Evolutionary conservation across 2,888 invertebrate genomes (phyloP).

Genomic region (Anthrax anthrax): DNA sequence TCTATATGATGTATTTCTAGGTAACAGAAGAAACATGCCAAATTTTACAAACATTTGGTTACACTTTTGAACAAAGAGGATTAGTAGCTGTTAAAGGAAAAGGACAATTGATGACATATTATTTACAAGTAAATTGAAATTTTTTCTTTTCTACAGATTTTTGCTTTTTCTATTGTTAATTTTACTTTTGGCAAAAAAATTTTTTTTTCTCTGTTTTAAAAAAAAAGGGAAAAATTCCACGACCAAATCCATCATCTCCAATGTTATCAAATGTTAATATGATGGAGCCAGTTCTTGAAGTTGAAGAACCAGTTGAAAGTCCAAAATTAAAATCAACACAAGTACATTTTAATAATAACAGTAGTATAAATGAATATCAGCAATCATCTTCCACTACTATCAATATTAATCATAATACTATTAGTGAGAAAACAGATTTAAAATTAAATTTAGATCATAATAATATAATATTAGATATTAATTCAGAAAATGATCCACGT

Average conservation of each 20-base stretch:
- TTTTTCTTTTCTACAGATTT: too few species aligned
- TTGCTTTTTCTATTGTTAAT: neutral
- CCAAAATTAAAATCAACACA: constrained; percentile 8
- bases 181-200: neutral
- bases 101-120: constrained; percentile 91
- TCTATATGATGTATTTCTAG: constrained; percentile 41
- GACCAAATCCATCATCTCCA: constrained; percentile 14
- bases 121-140: constrained; percentile 59
- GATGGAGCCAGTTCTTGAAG: constrained; percentile 34
- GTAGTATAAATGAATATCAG: neutral
- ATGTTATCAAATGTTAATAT: constrained; percentile 16
- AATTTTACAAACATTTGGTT: constrained; percentile 79
- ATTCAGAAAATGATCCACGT: constrained; percentile 25
- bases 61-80: constrained; percentile 86
- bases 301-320: constrained; percentile 33
- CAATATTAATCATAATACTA: neutral
- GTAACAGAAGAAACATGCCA: constrained; percentile 90
- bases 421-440: neutral
- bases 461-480: constrained; percentile 13
- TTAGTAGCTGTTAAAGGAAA: constrained; percentile 94
- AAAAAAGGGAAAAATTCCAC: constrained; percentile 10
- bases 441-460: constrained; percentile 4
- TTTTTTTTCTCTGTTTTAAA: neutral
- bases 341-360: neutral
- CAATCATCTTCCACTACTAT: neutral